Evolutionary conservation across 2,113 vertebrate genomes (phyloP).

Genomic region (Semicossyphus pulcher): DNA sequence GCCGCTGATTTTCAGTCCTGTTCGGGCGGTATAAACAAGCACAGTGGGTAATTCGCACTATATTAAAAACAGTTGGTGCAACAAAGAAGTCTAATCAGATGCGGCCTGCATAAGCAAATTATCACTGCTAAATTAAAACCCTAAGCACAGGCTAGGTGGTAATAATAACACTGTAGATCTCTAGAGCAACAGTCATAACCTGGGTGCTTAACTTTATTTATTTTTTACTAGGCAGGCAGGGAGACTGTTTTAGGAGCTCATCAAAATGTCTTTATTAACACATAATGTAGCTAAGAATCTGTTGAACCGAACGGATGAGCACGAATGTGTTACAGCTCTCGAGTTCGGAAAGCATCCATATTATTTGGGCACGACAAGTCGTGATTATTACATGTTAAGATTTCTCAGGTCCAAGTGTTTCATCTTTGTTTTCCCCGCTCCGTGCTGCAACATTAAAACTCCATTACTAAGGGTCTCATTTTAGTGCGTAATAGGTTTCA

Average conservation of each 20-base stretch:
- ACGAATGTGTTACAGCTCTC: conserved; percentile 42
- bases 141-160: conserved; percentile 71
- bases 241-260: conserved; percentile 54
- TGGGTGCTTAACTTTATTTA: conserved; percentile 73
- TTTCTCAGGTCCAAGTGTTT: conserved; percentile 56
- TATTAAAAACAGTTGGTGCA: conserved; percentile 96
- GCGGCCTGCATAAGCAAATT: conserved; percentile 95
- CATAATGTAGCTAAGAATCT: conserved; percentile 54
- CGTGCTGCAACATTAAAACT: conserved; percentile 77
- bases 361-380: conserved; percentile 54
- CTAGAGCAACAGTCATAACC: conserved; percentile 75
- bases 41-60: conserved; percentile 97
- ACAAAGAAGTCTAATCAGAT: conserved; percentile 93
- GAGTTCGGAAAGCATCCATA: conserved; percentile 25
- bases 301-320: conserved; percentile 41
- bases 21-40: conserved; percentile 94
- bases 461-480: conserved; percentile 74
- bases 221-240: conserved; percentile 57
- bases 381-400: conserved; percentile 55
- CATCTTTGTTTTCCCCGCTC: conserved; percentile 58
- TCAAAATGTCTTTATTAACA: conserved; percentile 61
- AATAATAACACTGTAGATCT: conserved; percentile 77
- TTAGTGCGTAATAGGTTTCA: conserved; percentile 67
- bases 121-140: conserved; percentile 98
- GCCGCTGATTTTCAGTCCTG: conserved; percentile 90